Evolutionary conservation across 2,888 invertebrate genomes (phyloP), one percentile per base, ranked within the genome.

Genomic region (Corbicula japonica): DNA sequence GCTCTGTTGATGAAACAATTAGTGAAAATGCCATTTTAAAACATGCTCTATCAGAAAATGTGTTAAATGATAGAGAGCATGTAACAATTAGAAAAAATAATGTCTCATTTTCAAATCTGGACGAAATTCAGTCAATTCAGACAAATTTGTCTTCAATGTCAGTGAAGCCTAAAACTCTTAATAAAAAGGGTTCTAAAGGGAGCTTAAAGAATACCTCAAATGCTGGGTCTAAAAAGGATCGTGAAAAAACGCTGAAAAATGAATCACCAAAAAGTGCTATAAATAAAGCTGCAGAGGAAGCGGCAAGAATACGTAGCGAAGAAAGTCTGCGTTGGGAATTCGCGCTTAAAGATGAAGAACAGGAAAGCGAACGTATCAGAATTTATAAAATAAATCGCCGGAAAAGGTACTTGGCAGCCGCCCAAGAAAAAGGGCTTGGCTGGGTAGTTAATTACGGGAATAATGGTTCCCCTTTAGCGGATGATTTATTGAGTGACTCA

Each of bases 311-410:
- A 30, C 65, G 76, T 61, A 83, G 80, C 56, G 80, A 75, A 50
- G 89, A 90, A 72, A 91, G 91, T 77, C 80, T 92, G 35, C 80
- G 92, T 26, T 92, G 92, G 92, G 91, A 92, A 61, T 79, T 86
- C 74, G 83, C 74, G 12, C 62, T 89, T n/a, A 85, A 85, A 12
- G 87, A 91, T 70, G 78, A 85, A 8, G 88, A 91, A 26, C 79
- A 87, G 21, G 92, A 92, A 72, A 78, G 72, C 48, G 90, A 91
- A 74, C 83, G 92, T 54, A 82, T 92, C 28, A 62, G 79, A 48
- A 44, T 90, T 8, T 92, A 92, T 79, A 92, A 92, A 86, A 86
- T 91, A 18, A 92, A 92, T 80, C 83, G 92, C 35, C 75, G 92
- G 50, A 92, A 92, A 80, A 84, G 92, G n/a, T 92, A 92, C 81